Evolutionary conservation across 2,797 vertebrate genomes (phyloP).

Genomic region (Ambastaia sidthimunki): DNA sequence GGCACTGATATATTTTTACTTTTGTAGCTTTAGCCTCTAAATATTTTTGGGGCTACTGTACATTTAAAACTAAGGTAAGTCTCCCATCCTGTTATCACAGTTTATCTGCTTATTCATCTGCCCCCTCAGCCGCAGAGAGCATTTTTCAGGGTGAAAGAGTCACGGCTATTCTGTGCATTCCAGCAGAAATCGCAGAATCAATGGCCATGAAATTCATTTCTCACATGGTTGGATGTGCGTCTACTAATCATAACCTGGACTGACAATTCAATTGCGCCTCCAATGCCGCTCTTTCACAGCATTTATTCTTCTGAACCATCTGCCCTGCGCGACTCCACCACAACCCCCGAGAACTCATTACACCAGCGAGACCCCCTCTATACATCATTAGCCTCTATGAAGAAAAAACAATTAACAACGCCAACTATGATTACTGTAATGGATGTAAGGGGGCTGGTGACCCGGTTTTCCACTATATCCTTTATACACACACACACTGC

Average conservation of each 20-base stretch:
- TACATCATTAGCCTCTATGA: slow-evolving; percentile 68
- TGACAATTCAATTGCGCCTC: slow-evolving; percentile 78
- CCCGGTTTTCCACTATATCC: slow-evolving; percentile 66
- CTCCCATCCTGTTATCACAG: slow-evolving; percentile 1
- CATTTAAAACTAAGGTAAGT: neutral
- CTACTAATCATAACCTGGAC: slow-evolving; percentile 82
- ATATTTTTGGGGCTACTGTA: neutral
- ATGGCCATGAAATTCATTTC: slow-evolving; percentile 84
- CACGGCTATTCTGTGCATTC: slow-evolving; percentile 69
- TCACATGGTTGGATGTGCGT: slow-evolving; percentile 78
- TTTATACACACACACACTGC: slow-evolving; percentile 42
- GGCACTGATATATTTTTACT: neutral
- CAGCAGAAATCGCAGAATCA: slow-evolving; percentile 77
- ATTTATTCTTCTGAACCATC: slow-evolving; percentile 32
- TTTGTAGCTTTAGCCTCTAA: neutral
- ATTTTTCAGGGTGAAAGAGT: slow-evolving; percentile 52
- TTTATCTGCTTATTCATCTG: slow-evolving; percentile 28
- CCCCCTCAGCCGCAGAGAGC: slow-evolving; percentile 15
- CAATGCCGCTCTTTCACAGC: slow-evolving; percentile 60
- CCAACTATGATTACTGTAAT: slow-evolving; percentile 80
- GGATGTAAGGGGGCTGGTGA: slow-evolving; percentile 74
- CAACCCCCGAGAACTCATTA: slow-evolving; percentile 61
- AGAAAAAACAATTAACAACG: slow-evolving; percentile 79
- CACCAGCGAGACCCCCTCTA: slow-evolving; percentile 40
- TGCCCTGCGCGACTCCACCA: slow-evolving; percentile 29